phyloP scores from a whole-genome alignment of 1,140 invertebrate species.

The Heliothis virescens region DNA sequence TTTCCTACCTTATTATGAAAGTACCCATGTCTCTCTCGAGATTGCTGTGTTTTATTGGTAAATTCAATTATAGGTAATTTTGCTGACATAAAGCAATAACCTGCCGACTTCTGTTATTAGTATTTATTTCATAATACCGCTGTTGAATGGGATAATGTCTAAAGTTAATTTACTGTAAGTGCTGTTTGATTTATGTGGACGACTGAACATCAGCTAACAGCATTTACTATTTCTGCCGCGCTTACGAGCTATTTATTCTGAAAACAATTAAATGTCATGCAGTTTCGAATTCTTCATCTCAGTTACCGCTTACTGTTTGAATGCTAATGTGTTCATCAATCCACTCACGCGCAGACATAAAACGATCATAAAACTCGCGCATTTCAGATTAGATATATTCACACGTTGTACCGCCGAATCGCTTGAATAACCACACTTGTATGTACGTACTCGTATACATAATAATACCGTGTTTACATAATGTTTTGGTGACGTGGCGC shows the following conservation, averaged over 20 bases:
- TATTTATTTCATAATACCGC: constrained; percentile 24
- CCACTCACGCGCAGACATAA: constrained; percentile 41
- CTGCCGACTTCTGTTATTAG: constrained; percentile 17
- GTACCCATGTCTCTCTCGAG: constrained; percentile 18
- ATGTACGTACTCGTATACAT: constrained; percentile 25
- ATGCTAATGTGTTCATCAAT: constrained; percentile 44
- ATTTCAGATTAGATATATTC: constrained; percentile 44
- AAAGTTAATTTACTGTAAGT: constrained; percentile 35
- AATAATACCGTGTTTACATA: constrained; percentile 39
- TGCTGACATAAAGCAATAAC: constrained; percentile 23
- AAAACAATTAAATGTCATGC: not conserved
- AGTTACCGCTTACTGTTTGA: constrained; percentile 31
- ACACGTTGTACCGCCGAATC: constrained; percentile 23
- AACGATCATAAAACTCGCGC: constrained; percentile 43
- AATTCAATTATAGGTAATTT: constrained; percentile 39
- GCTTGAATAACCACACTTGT: constrained; percentile 13
- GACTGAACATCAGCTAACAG: not conserved
- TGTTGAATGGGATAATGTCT: constrained; percentile 33
- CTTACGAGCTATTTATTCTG: not conserved
- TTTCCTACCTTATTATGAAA: constrained; percentile 34
- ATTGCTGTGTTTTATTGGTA: constrained; percentile 28
- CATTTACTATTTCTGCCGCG: not conserved
- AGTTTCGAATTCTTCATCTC: constrained; percentile 30
- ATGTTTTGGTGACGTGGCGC: constrained; percentile 35
- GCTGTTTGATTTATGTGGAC: not conserved